Conservation (phyloP, 2,888 invertebrate genomes). For the Drosophila melanosoma region DNA sequence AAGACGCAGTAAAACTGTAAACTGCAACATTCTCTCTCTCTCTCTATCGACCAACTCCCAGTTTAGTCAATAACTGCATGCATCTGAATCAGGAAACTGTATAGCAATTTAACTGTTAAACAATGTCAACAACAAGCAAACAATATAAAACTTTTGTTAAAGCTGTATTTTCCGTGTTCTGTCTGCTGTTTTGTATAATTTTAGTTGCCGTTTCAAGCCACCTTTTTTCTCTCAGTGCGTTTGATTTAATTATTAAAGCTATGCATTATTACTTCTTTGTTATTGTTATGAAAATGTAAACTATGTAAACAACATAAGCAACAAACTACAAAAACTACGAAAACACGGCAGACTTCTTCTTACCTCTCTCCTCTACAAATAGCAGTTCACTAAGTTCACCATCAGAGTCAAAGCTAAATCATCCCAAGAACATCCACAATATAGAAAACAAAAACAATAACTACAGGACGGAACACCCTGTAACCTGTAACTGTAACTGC, state of each 20-base stretch:
- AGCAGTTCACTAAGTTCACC: slow-evolving; percentile 47
- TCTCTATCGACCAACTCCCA: slow-evolving; percentile 31
- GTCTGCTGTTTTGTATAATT: slow-evolving; percentile 54
- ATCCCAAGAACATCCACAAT: slow-evolving; percentile 24
- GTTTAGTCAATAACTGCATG: slow-evolving; percentile 59
- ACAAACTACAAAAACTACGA: slow-evolving; percentile 37
- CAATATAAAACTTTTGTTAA: slow-evolving; percentile 4
- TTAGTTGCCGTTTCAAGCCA: slow-evolving; percentile 38
- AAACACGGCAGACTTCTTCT: slow-evolving; percentile 51
- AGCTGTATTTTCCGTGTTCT: slow-evolving; percentile 30
- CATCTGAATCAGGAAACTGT: slow-evolving; percentile 30
- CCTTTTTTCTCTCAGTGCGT: slow-evolving; percentile 37
- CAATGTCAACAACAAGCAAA: slow-evolving; percentile 2
- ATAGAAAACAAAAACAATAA: slow-evolving; percentile 24
- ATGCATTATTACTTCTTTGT: slow-evolving; percentile 77
- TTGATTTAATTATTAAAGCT: slow-evolving; percentile 65
- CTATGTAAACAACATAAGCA: slow-evolving; percentile 38
- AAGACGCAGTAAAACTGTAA: not conserved
- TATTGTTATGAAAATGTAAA: slow-evolving; percentile 69
- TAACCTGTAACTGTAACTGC: slow-evolving; percentile 33
- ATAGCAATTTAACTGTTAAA: slow-evolving; percentile 12
- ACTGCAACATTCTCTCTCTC: not conserved
- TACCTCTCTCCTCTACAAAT: slow-evolving; percentile 37
- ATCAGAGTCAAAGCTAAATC: slow-evolving; percentile 70
- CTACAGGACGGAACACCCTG: slow-evolving; percentile 1